phyloP scores from a whole-genome alignment of 2,797 vertebrate genomes.

The Lepus townsendii region DNA sequence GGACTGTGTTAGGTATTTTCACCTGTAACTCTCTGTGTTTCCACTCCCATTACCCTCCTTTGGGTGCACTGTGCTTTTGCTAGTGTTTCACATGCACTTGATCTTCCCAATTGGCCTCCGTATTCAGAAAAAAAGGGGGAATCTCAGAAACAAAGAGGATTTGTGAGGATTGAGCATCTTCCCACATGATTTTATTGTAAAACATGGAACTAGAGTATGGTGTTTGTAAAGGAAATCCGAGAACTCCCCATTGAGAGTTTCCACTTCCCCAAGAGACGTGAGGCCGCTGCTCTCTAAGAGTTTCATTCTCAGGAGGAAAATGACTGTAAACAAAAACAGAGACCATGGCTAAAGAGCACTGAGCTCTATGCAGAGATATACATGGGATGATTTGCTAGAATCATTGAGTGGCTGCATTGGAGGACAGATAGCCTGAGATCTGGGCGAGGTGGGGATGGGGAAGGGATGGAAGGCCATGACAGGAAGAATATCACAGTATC shows the following conservation, averaged over 20 bases:
- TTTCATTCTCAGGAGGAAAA: constrained; percentile 50
- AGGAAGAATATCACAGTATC: background rate
- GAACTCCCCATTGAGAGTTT: background rate
- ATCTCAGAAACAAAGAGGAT: background rate
- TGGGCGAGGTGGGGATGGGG: background rate
- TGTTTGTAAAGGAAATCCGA: constrained; percentile 43
- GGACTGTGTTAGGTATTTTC: background rate
- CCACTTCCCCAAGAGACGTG: background rate
- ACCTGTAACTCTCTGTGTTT: background rate
- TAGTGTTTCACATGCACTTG: background rate
- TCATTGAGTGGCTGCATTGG: background rate
- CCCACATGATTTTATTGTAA: constrained; percentile 41
- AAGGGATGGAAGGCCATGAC: background rate
- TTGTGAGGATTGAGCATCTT: constrained; percentile 46
- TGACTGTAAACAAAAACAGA: background rate
- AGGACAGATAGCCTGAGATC: background rate
- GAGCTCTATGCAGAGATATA: background rate
- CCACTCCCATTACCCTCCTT: background rate
- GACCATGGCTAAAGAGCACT: constrained; percentile 15
- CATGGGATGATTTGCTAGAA: background rate
- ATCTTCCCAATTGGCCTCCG: background rate
- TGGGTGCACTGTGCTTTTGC: background rate
- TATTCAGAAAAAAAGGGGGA: background rate
- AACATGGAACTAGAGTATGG: constrained; percentile 29
- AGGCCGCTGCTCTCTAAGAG: constrained; percentile 1